phyloP scores from a whole-genome alignment of 2,888 invertebrate species.

The Crocallis elinguaria region DNA sequence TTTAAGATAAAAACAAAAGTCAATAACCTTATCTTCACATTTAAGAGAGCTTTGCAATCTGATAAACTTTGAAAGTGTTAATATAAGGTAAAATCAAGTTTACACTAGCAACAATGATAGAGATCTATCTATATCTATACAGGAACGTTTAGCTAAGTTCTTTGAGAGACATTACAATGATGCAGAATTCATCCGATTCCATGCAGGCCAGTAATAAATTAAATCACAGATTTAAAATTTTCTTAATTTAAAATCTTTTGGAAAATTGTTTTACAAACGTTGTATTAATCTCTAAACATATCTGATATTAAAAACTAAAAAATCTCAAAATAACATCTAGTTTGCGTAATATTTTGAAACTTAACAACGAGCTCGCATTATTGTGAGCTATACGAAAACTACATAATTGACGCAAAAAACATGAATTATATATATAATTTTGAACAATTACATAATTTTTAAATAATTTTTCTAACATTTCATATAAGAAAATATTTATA shows the following conservation, averaged over 20 bases:
- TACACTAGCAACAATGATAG: slow-evolving; percentile 75
- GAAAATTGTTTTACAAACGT: slow-evolving; percentile 47
- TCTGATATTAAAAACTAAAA: slow-evolving; percentile 55
- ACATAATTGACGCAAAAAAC: slow-evolving; percentile 76
- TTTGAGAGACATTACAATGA: slow-evolving; percentile 60
- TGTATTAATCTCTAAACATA: slow-evolving; percentile 54
- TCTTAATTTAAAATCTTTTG: slow-evolving; percentile 64
- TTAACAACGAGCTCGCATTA: slow-evolving; percentile 65
- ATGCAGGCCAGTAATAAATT: slow-evolving; percentile 75
- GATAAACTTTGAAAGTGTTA: slow-evolving; percentile 34
- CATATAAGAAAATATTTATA: slow-evolving; percentile 75
- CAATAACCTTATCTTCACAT: slow-evolving; percentile 8
- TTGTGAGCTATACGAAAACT: slow-evolving; percentile 49
- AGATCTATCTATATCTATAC: slow-evolving; percentile 82
- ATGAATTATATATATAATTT: slow-evolving; percentile 63
- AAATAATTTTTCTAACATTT: slow-evolving; percentile 79
- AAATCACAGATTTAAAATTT: slow-evolving; percentile 79
- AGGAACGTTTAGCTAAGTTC: slow-evolving; percentile 81
- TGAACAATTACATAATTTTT: slow-evolving; percentile 59
- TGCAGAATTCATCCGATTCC: slow-evolving; percentile 38
- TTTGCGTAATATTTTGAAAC: slow-evolving; percentile 77
- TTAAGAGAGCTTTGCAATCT: slow-evolving; percentile 14
- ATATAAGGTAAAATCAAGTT: slow-evolving; percentile 44
- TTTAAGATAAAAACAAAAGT: slow-evolving; percentile 10
- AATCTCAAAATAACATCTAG: slow-evolving; percentile 68